phyloP scores from a whole-genome alignment of 2,113 vertebrate species.

The Stegostoma tigrinum region DNA sequence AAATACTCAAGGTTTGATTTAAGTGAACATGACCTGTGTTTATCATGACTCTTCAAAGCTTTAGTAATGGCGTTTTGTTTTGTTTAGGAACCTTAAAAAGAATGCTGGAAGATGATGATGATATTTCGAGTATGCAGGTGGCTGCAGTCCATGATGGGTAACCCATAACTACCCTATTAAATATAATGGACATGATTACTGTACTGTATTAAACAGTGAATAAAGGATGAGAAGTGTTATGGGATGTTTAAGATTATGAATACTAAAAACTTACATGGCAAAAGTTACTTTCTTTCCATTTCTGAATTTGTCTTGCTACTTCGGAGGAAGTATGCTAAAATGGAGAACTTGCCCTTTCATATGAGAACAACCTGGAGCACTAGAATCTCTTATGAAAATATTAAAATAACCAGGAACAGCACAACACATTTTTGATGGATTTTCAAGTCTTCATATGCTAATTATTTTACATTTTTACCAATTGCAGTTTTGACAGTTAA shows the following conservation, averaged over 20 bases:
- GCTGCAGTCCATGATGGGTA: constrained; percentile 83
- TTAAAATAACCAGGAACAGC: constrained; percentile 3
- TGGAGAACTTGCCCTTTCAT: constrained; percentile 17
- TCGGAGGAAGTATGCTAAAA: constrained; percentile 25
- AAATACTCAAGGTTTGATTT: too few species aligned
- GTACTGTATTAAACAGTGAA: constrained; percentile 16
- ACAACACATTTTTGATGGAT: constrained; percentile 31
- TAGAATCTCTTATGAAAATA: constrained; percentile 13
- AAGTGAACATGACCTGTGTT: neutral
- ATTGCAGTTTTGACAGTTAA: constrained; percentile 95
- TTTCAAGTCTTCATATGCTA: constrained; percentile 34
- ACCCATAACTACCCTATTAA: constrained; percentile 40
- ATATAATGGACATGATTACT: constrained; percentile 29
- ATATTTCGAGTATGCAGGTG: constrained; percentile 83
- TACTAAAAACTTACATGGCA: constrained; percentile 24
- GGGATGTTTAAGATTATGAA: constrained; percentile 22
- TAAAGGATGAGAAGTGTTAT: constrained; percentile 16
- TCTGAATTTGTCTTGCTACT: neutral
- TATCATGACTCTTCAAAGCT: neutral
- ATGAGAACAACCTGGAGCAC: neutral
- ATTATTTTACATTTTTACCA: constrained; percentile 37
- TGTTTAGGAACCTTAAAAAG: constrained; percentile 81
- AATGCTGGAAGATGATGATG: constrained; percentile 87
- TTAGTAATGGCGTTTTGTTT: constrained; percentile 38
- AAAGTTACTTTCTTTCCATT: constrained; percentile 34